Percentiles rank a stretch among this genome's conserved stretches.
Conservation (phyloP, 1,140 invertebrate species). For the Conus betulinus region DNA sequence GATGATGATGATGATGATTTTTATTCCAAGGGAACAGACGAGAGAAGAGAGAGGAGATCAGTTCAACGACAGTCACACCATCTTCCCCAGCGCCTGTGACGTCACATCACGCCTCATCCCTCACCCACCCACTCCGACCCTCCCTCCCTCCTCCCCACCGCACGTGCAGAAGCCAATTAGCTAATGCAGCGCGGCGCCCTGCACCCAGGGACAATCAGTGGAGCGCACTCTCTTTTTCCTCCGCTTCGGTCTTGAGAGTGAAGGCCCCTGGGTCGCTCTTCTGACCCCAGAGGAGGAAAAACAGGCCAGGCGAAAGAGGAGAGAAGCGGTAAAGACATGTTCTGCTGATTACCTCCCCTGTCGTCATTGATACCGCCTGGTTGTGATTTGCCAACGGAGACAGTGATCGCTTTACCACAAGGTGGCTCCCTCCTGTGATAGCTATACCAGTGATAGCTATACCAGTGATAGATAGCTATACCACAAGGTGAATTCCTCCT, state of each 20-base stretch:
- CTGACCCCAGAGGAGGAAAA: neutral
- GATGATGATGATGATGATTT: too few relatives aligned
- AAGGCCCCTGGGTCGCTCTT: slow-evolving; percentile 5
- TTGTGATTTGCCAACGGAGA: neutral
- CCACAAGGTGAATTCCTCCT: too few relatives aligned
- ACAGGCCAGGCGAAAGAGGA: neutral
- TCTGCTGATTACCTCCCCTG: slow-evolving; percentile 2
- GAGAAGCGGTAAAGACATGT: neutral
- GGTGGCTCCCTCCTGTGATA: too few relatives aligned
- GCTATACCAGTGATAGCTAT: too few relatives aligned
- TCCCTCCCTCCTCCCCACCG: neutral
- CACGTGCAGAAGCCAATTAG: neutral
- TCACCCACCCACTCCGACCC: too few relatives aligned
- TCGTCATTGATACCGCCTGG: neutral
- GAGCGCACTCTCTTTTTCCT: slow-evolving; percentile 6
- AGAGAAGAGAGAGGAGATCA: too few relatives aligned
- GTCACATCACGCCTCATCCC: too few relatives aligned
- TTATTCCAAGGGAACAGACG: too few relatives aligned
- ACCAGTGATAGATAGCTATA: too few relatives aligned
- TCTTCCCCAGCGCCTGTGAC: too few relatives aligned
- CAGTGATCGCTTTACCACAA: too few relatives aligned
- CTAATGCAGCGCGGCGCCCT: neutral
- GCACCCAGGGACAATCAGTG: neutral
- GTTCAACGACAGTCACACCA: too few relatives aligned
- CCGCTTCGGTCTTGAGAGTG: slow-evolving; percentile 2